A percentile compares a stretch with the other conserved stretches of the same genome.
These are phyloP conservation scores for Oedothorax gibbosus DNA, from an alignment of 1,140 invertebrate species.

Conservation along the genomic window DNA sequence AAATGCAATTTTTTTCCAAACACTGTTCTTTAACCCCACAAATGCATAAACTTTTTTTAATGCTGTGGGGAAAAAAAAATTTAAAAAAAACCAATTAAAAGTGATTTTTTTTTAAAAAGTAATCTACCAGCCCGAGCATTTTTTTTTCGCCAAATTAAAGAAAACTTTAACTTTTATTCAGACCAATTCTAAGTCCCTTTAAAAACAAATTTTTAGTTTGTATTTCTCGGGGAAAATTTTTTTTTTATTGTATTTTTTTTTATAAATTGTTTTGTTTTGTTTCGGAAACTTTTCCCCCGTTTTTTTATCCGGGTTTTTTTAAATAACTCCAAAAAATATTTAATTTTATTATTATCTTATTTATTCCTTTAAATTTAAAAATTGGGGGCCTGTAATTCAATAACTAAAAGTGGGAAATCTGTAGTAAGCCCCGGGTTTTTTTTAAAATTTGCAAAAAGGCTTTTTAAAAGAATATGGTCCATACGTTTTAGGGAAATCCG, in stretches of 20 bases:
- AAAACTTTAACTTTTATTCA: conserved; percentile 31
- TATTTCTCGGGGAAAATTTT: conserved; percentile 24
- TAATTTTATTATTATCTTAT: conserved; percentile 53
- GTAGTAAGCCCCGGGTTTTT: conserved; percentile 50
- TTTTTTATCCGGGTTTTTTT: background rate
- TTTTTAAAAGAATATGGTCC: conserved; percentile 49
- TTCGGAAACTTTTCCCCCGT: conserved; percentile 23
- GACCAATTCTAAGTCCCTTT: conserved; percentile 8
- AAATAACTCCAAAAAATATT: conserved; percentile 27
- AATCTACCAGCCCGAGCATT: conserved; percentile 32
- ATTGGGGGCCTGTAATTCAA: conserved; percentile 54
- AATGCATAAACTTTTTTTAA: conserved; percentile 51
- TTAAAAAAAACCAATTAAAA: conserved; percentile 53
- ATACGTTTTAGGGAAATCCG: conserved; percentile 42
- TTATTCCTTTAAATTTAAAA: conserved; percentile 56
- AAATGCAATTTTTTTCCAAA: conserved; percentile 50
- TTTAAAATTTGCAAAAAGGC: conserved; percentile 52
- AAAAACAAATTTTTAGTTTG: conserved; percentile 13
- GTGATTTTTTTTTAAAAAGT: conserved; percentile 55
- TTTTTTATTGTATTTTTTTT: conserved; percentile 2
- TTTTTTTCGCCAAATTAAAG: conserved; percentile 25
- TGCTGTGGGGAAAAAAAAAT: conserved; percentile 20
- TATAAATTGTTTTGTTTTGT: background rate
- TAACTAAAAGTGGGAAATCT: conserved; percentile 59
- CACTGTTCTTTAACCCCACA: conserved; percentile 35